Conservation (phyloP, 2,113 vertebrate genomes). For the Oreochromis tanganicae region DNA sequence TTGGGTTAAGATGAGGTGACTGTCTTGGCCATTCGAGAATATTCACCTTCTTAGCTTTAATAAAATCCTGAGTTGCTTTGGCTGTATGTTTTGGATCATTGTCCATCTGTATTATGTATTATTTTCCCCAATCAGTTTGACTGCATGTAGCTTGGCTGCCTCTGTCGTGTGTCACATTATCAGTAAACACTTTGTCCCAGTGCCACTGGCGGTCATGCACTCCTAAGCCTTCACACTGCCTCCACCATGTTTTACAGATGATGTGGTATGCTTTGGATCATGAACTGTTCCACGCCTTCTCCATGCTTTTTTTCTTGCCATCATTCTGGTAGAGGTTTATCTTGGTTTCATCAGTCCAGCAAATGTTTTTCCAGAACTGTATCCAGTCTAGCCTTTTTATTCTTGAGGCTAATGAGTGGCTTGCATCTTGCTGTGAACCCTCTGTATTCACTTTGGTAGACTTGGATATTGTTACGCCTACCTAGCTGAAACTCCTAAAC, state of each 20-base stretch:
- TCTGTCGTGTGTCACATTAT: not conserved
- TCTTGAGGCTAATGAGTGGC: fast-evolving
- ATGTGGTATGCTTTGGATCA: not conserved
- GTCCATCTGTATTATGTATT: not conserved
- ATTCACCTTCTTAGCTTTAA: not conserved
- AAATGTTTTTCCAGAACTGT: not conserved
- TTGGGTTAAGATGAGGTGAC: fast-evolving
- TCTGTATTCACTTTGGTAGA: not conserved
- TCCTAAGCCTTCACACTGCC: not conserved
- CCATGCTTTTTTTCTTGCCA: not conserved
- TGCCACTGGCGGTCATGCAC: not conserved
- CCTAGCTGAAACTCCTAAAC: not conserved
- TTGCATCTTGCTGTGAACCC: not conserved
- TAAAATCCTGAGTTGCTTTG: not conserved
- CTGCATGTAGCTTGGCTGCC: not conserved
- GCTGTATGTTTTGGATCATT: not conserved
- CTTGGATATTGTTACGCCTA: not conserved
- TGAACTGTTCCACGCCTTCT: not conserved
- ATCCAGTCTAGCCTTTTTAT: not conserved
- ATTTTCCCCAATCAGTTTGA: not conserved
- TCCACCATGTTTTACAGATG: not conserved
- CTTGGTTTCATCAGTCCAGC: not conserved
- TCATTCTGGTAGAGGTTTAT: not conserved
- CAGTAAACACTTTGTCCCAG: not conserved
- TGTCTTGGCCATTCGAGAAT: not conserved